Evolutionary conservation across 2,888 invertebrate genomes (phyloP), one percentile per base, ranked within the genome.

Genomic region (Loripinus fragilis): DNA sequence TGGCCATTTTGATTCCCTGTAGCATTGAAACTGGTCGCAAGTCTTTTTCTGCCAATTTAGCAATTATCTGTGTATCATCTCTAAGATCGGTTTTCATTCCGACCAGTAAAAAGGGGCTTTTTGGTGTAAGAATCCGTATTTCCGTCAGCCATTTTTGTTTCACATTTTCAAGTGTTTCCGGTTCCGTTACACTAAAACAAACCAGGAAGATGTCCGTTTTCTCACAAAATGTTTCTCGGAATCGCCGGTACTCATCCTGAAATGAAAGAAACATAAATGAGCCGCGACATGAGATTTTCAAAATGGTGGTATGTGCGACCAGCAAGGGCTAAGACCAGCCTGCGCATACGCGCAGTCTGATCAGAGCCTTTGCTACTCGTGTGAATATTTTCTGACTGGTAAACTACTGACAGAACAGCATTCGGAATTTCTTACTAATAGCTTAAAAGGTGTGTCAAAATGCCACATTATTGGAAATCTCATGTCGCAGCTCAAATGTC

Each of bases 241-340:
- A 74, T 42, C 85, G 83, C n/a, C 89, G 87, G 74, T 90, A 90
- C 71, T 88, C 88, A 55, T 90, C 90, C 90, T 90, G 80, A 28
- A 42, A 35, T 8, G n/a, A 52, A 52, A 52, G 52, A 25, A 23
- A 38, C n/a, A n/a, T n/a, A n/a, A n/a, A n/a, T n/a, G n/a, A n/a
- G n/a, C n/a, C n/a, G n/a, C n/a, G n/a, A n/a, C n/a, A n/a, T n/a
- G n/a, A n/a, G n/a, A n/a, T n/a, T n/a, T n/a, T n/a, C n/a, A n/a
- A n/a, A n/a, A n/a, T n/a, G n/a, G n/a, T n/a, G n/a, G n/a, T n/a
- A n/a, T n/a, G n/a, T n/a, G n/a, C n/a, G n/a, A n/a, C n/a, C n/a
- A n/a, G n/a, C n/a, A n/a, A n/a, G n/a, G n/a, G n/a, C n/a, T n/a
- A n/a, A n/a, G n/a, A n/a, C n/a, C n/a, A n/a, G n/a, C n/a, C n/a